These are phyloP conservation scores for Bombus pyrosoma DNA, from an alignment of 1,140 invertebrate species.

Conservation along the genomic window DNA sequence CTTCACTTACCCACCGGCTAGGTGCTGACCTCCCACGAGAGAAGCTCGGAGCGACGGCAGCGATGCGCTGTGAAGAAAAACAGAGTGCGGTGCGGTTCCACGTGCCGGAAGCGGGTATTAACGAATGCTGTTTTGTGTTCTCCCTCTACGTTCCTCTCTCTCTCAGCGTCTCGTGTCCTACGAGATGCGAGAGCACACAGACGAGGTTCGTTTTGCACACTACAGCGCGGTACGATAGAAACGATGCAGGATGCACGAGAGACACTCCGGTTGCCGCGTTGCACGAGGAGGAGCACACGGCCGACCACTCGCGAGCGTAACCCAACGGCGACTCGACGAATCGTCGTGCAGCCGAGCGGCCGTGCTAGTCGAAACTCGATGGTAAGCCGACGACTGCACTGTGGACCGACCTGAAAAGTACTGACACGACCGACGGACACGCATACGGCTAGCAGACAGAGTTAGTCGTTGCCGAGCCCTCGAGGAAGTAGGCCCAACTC, in stretches of 20 bases:
- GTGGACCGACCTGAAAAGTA: slow-evolving; percentile 47
- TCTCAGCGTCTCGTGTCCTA: slow-evolving; percentile 8
- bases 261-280: background rate
- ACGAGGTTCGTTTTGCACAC: background rate
- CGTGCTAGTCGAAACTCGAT: slow-evolving; percentile 25
- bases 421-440: slow-evolving; percentile 38
- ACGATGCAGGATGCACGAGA: no score
- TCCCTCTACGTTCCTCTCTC: slow-evolving; percentile 26
- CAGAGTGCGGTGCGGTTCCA: slow-evolving; percentile 40
- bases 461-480: slow-evolving; percentile 60
- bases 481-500: slow-evolving; percentile 32
- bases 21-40: slow-evolving; percentile 69
- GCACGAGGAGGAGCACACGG: slow-evolving; percentile 9
- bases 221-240: background rate
- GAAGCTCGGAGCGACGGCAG: slow-evolving; percentile 46
- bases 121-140: slow-evolving; percentile 31
- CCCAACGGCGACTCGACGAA: slow-evolving; percentile 55
- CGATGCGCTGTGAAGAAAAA: slow-evolving; percentile 30
- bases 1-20: slow-evolving; percentile 59
- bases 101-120: slow-evolving; percentile 62
- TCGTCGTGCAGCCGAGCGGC: slow-evolving; percentile 34
- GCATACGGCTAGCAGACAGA: slow-evolving; percentile 37
- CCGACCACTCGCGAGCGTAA: slow-evolving; percentile 47
- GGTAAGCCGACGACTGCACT: slow-evolving; percentile 28
- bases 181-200: slow-evolving; percentile 9